These are phyloP conservation scores for Drosophila baimaii DNA, from an alignment of 1,140 invertebrate genomes.

Conservation along the genomic window DNA sequence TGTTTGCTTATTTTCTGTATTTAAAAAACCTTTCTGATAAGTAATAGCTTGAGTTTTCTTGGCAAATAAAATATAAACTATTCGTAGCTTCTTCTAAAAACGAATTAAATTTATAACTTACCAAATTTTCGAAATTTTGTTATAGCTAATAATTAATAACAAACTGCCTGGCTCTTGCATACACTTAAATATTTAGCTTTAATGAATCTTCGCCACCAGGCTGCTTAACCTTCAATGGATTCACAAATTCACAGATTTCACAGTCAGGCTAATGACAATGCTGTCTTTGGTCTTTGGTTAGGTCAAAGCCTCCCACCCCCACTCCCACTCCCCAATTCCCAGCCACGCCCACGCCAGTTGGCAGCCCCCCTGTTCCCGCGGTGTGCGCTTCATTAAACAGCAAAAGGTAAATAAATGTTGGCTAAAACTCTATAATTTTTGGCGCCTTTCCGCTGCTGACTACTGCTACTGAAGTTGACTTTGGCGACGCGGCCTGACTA, in stretches of 20 bases:
- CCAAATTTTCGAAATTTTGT: neutral
- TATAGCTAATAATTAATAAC: neutral
- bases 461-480: slow-evolving; percentile 39
- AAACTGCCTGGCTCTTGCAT: neutral
- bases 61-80: neutral
- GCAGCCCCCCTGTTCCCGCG: slow-evolving; percentile 13
- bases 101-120: neutral
- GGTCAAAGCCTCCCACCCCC: slow-evolving; percentile 40
- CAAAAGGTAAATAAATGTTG: slow-evolving; percentile 59
- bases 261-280: slow-evolving; percentile 60
- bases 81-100: neutral
- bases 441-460: slow-evolving; percentile 69
- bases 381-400: slow-evolving; percentile 63
- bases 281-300: slow-evolving; percentile 53
- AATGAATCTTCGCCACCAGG: slow-evolving; percentile 31
- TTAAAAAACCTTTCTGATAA: neutral
- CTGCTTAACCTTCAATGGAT: slow-evolving; percentile 57
- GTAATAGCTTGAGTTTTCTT: neutral
- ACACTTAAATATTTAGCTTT: slow-evolving; percentile 15
- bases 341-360: slow-evolving; percentile 41
- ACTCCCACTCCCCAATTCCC: slow-evolving; percentile 26
- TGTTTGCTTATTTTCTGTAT: too few species aligned
- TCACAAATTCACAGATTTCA: slow-evolving; percentile 34
- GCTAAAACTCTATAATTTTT: slow-evolving; percentile 57
- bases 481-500: slow-evolving; percentile 23